Percentiles rank a stretch among this genome's conserved stretches.
phyloP scores from a whole-genome alignment of 2,113 vertebrate genomes.

The Corythaeola cristata region DNA sequence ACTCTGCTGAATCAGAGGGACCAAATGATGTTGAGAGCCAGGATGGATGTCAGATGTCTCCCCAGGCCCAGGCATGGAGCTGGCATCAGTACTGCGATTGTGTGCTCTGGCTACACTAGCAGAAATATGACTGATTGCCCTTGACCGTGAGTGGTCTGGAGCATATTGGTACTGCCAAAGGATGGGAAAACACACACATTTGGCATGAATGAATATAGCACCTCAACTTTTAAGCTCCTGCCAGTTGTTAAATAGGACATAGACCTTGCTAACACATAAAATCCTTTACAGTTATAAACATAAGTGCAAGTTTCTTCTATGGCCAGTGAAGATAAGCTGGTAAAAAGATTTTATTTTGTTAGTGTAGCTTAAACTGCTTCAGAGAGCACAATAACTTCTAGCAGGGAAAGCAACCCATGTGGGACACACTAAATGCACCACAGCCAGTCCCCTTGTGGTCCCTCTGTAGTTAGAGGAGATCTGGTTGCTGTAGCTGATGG shows the following conservation, averaged over 20 bases:
- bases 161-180: not conserved
- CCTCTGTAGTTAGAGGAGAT: not conserved
- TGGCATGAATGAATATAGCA: not conserved
- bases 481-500: not conserved
- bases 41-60: not conserved
- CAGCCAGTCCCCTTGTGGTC: not conserved
- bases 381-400: not conserved
- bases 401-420: not conserved
- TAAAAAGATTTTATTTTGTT: not conserved
- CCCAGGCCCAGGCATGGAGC: not conserved
- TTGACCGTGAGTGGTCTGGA: not conserved
- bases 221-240: not conserved
- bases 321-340: not conserved
- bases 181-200: not conserved
- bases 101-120: not conserved
- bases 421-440: not conserved
- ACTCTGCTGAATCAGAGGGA: not conserved
- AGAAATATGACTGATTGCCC: not conserved
- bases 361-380: not conserved
- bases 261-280: not conserved
- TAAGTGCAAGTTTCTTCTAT: not conserved
- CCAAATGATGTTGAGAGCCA: not conserved
- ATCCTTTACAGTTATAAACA: not conserved
- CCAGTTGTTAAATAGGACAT: not conserved
- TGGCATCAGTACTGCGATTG: not conserved